Percentiles rank a stretch among this genome's conserved stretches.
Evolutionary conservation across 30 jellyfish, hydroid and myxozoan species (phyloP).

Genomic region (Aurelia sp.): DNA sequence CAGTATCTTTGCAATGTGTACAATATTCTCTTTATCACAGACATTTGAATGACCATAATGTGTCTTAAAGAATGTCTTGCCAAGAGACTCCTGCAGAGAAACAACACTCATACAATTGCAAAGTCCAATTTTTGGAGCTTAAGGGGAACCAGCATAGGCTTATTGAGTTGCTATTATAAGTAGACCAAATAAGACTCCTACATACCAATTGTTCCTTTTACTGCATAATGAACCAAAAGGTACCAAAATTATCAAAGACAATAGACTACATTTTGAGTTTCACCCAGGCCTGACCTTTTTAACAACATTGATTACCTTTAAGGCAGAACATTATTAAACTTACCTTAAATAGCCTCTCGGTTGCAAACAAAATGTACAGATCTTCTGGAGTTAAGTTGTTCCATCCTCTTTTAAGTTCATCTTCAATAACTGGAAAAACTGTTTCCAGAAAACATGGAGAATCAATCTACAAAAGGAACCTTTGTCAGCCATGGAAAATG

Average conservation of each 20-base stretch:
- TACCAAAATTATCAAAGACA: too few relatives aligned
- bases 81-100: constrained; percentile 22
- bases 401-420: constrained; percentile 68
- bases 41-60: constrained; percentile 27
- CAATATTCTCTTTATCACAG: constrained; percentile 35
- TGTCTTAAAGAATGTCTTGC: constrained; percentile 12
- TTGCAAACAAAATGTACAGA: constrained; percentile 63
- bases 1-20: constrained; percentile 8
- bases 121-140: background rate
- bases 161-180: too few relatives aligned
- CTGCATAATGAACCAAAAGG: too few relatives aligned
- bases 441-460: constrained; percentile 23
- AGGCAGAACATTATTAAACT: background rate
- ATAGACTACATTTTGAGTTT: too few relatives aligned
- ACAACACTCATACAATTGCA: background rate
- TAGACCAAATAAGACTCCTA: too few relatives aligned
- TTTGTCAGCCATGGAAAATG: too few relatives aligned
- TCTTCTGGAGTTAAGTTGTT: constrained; percentile 69
- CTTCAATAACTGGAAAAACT: constrained; percentile 43
- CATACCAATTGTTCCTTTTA: too few relatives aligned
- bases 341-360: constrained; percentile 63
- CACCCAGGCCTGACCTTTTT: too few relatives aligned
- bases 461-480: constrained; percentile 33
- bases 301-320: too few relatives aligned
- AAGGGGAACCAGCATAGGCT: too few relatives aligned